These are phyloP conservation scores for Lineus longissimus DNA, from an alignment of 1,140 invertebrate genomes.

Conservation along the genomic window DNA sequence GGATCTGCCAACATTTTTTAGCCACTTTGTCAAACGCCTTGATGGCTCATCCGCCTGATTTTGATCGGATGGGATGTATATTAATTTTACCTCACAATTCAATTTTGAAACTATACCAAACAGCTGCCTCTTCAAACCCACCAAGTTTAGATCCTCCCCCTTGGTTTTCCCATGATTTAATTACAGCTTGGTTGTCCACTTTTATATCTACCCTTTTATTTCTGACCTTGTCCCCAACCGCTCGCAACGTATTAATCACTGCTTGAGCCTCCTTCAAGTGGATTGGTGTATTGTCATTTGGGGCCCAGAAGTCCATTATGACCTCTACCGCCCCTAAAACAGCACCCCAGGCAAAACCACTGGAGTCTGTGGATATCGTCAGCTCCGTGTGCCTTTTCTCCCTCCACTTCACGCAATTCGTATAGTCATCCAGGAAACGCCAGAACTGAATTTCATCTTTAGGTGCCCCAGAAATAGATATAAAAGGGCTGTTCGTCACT, in stretches of 20 bases:
- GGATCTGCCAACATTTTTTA: not conserved
- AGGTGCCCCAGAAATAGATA: not conserved
- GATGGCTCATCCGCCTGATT: not conserved
- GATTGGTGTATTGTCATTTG: not conserved
- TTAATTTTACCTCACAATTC: not conserved
- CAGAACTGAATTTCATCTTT: not conserved
- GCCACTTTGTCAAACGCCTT: not conserved
- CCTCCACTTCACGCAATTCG: not conserved
- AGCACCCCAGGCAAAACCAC: not conserved
- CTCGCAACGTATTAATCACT: not conserved
- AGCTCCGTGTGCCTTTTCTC: not conserved
- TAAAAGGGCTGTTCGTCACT: not conserved
- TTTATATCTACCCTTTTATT: not conserved
- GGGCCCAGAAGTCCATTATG: not conserved
- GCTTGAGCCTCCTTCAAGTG: not conserved
- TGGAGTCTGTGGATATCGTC: not conserved
- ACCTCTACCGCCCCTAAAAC: not conserved
- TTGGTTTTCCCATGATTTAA: not conserved
- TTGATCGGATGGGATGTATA: not conserved
- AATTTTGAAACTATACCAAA: not conserved
- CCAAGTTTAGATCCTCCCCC: not conserved
- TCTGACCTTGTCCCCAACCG: not conserved
- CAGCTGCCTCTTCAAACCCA: not conserved
- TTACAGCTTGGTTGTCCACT: not conserved
- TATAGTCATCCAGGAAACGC: not conserved